Conservation (phyloP, 2,888 invertebrate species). For the Diarsia mendica region DNA sequence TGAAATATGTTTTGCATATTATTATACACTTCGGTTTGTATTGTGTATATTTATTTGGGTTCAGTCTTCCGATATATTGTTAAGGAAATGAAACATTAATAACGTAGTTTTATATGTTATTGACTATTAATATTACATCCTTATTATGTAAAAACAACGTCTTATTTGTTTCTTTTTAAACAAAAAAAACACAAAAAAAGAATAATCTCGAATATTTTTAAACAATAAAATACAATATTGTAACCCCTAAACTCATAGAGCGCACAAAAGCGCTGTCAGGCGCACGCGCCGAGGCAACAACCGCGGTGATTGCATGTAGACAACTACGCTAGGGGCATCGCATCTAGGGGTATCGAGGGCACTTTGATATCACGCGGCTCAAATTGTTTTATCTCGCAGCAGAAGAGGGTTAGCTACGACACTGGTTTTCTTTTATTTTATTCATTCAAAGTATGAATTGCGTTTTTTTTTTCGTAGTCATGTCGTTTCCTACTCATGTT, state of each 20-base stretch:
- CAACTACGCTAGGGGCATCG: slow-evolving; percentile 19
- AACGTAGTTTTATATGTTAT: too few species aligned
- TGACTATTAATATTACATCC: neutral
- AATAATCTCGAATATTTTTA: neutral
- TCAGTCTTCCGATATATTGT: neutral
- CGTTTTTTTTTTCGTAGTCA: neutral
- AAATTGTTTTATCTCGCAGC: slow-evolving; percentile 58
- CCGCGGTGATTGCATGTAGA: slow-evolving; percentile 51
- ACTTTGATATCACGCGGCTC: slow-evolving; percentile 49
- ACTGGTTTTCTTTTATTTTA: neutral
- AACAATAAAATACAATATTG: neutral
- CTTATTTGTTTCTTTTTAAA: neutral
- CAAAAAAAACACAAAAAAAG: neutral
- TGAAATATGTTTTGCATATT: slow-evolving; percentile 52
- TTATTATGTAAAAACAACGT: neutral
- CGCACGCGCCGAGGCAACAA: slow-evolving; percentile 54
- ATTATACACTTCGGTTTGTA: neutral
- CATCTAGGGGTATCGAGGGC: slow-evolving; percentile 44
- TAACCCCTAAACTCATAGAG: slow-evolving; percentile 39
- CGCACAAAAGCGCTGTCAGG: slow-evolving; percentile 49
- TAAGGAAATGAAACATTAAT: neutral
- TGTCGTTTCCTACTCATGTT: neutral
- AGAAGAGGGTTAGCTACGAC: slow-evolving; percentile 20
- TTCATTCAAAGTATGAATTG: neutral
- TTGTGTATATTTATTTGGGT: neutral